Percentiles rank a stretch among this genome's conserved stretches.
Conservation (phyloP, 1,140 invertebrate species). For the Marisa cornuarietis region DNA sequence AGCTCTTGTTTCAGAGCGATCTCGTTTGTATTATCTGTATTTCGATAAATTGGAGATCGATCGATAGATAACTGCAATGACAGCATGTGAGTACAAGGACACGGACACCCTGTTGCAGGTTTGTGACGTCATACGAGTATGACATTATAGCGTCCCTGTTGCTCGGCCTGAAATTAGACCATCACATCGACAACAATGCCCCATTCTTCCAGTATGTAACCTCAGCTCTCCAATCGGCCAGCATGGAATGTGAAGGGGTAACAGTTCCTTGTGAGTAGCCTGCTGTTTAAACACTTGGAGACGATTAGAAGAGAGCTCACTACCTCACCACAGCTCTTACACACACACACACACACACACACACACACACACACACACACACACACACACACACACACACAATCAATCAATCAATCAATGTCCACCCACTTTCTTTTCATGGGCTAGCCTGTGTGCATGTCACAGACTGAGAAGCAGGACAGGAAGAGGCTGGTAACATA, state of each 20-base stretch:
- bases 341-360: slow-evolving; percentile 5
- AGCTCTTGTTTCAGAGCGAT: too few relatives aligned
- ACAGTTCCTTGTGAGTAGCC: neutral
- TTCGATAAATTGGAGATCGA: too few relatives aligned
- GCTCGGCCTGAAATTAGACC: slow-evolving; percentile 1
- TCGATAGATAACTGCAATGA: too few relatives aligned
- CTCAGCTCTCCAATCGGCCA: neutral
- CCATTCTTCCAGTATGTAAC: neutral
- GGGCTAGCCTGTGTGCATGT: too few relatives aligned
- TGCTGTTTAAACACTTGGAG: neutral
- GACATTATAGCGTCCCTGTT: slow-evolving; percentile 11
- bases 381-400: neutral
- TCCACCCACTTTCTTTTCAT: too few relatives aligned
- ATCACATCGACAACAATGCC: neutral
- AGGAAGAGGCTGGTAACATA: too few relatives aligned
- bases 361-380: neutral
- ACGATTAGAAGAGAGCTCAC: too few relatives aligned
- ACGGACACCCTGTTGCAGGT: neutral
- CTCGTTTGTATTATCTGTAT: too few relatives aligned
- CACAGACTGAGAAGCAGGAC: too few relatives aligned
- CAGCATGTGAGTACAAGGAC: too few relatives aligned
- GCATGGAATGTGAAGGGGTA: neutral
- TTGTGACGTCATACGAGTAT: slow-evolving; percentile 10
- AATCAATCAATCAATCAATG: too few relatives aligned
- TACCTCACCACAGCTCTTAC: neutral